Evolutionary conservation across 2,888 invertebrate genomes (phyloP).

Genomic region (Sarcophaga caerulescens): DNA sequence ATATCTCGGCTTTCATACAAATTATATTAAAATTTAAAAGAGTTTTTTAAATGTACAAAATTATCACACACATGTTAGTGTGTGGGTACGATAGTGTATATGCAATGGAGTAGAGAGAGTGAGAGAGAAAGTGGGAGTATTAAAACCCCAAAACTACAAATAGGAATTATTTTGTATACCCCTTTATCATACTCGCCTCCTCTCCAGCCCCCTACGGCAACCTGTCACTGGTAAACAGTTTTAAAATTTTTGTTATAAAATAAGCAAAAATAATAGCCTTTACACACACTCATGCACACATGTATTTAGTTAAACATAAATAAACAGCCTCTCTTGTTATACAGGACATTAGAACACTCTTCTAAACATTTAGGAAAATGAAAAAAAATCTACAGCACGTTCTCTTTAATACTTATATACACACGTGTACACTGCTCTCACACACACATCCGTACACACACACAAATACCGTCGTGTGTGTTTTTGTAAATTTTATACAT

Average conservation of each 20-base stretch:
- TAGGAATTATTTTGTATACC: background rate
- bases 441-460: background rate
- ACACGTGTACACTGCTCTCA: too few relatives aligned
- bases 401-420: too few relatives aligned
- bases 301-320: conserved; percentile 15
- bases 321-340: conserved; percentile 44
- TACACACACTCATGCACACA: conserved; percentile 40
- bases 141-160: background rate
- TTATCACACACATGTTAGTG: too few relatives aligned
- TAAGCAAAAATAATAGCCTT: conserved; percentile 61
- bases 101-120: background rate
- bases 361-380: background rate
- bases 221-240: conserved; percentile 25
- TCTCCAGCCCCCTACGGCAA: background rate
- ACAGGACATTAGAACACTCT: conserved; percentile 8
- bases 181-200: background rate
- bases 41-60: too few relatives aligned
- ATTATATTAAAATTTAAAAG: too few relatives aligned
- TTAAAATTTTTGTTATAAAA: conserved; percentile 57
- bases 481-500: conserved; percentile 25
- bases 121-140: too few relatives aligned
- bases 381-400: background rate
- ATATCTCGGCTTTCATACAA: too few relatives aligned
- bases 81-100: too few relatives aligned
- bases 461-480: conserved; percentile 10